Conservation (phyloP, 2,113 vertebrate genomes). For the Mormoops blainvillei region DNA sequence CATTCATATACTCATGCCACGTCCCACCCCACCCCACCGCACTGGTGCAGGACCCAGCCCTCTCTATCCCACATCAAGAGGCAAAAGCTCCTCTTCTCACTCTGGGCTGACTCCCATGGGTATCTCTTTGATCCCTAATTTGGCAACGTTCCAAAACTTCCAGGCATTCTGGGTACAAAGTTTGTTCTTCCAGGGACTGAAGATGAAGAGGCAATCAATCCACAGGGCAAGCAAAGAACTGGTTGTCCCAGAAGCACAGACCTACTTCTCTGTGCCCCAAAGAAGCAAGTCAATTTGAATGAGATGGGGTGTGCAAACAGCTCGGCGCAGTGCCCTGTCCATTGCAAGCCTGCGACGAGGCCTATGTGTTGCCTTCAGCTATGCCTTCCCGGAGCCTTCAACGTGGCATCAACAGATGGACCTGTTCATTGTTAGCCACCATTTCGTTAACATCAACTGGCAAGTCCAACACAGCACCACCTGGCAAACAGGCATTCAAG, state of each 20-base stretch:
- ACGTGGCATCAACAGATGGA: background rate
- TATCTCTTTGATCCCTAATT: background rate
- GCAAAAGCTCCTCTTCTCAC: background rate
- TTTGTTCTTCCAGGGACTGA: background rate
- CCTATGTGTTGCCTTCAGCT: fast-evolving
- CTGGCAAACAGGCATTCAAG: too few relatives aligned
- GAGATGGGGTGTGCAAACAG: background rate
- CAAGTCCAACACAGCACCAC: background rate
- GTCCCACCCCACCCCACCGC: background rate
- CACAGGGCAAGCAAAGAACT: background rate
- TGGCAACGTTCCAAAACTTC: background rate
- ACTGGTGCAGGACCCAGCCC: background rate
- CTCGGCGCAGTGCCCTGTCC: too few relatives aligned
- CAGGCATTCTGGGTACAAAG: background rate
- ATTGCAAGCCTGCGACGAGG: background rate
- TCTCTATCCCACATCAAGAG: background rate
- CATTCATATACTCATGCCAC: background rate
- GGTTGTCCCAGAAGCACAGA: background rate
- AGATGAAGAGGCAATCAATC: background rate
- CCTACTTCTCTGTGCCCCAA: background rate
- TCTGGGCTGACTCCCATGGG: background rate
- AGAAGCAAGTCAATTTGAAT: background rate
- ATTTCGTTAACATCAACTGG: background rate
- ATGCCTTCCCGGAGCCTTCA: background rate
- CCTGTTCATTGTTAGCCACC: background rate